Evolutionary conservation across 2,888 invertebrate species (phyloP), one percentile per base, ranked within the genome.

Genomic region (Protonemura montana): DNA sequence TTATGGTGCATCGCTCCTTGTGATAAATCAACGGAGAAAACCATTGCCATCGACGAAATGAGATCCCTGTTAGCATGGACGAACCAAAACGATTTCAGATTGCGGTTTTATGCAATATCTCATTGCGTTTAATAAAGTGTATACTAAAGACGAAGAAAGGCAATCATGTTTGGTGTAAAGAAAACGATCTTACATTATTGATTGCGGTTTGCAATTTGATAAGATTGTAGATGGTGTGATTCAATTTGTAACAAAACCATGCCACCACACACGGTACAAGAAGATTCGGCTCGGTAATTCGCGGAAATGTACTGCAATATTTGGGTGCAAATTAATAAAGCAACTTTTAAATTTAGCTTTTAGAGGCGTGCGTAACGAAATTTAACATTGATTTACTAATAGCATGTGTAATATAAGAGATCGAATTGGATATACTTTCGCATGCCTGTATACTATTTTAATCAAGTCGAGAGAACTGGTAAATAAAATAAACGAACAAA

Each of bases 271-370:
- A 59, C 59, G 21, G 21, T 2, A 16, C 2, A 59, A 59, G 21
- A 59, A 59, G 59, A 59, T 59, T 59, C 59, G 59, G 13, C 21
- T 10, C 21, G 13, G 59, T 21, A 59, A 3, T 59, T 59, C 1
- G 59, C 59, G 21, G 21, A 59, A 59, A 13, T 21, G 13, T 21
- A 59, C 21, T 59, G 2, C 59, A 59, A 59, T 59, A 59, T 59
- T 59, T 59, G 59, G 59, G 59, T 59, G 59, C 59, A 59, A 59
- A 59, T 59, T 59, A 59, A 59, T 59, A 59, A 59, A 59, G 7
- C 59, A 59, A 13, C 2, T 59, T 59, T 59, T 59, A 59, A 59
- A 59, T 59, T 35, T 59, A 59, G 41, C 41, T 2, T 59, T 59
- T 35, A 35, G 59, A 59, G n/a, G 59, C 59, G 59, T 21, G 59